Percentiles rank a stretch among this genome's conserved stretches.
phyloP scores from a whole-genome alignment of 2,888 invertebrate genomes.

The Lysandra coridon region DNA sequence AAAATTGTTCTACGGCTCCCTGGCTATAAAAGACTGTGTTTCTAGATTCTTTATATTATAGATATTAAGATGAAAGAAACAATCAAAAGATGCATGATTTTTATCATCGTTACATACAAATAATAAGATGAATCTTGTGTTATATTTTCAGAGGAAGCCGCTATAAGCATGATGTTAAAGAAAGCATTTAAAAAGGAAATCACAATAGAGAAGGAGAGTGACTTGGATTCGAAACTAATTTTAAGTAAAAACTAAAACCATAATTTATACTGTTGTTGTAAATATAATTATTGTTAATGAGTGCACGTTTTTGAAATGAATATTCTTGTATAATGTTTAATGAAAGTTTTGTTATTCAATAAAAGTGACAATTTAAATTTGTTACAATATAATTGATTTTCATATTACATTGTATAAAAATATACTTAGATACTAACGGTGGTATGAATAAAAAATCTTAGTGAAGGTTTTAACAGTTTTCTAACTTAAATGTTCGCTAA shows the following conservation, averaged over 20 bases:
- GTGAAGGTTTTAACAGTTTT: too few species aligned
- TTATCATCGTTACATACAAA: neutral
- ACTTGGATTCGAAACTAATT: constrained; percentile 67
- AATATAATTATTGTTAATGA: constrained; percentile 39
- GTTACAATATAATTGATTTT: constrained; percentile 34
- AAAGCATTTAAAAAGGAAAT: constrained; percentile 79
- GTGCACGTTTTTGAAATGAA: constrained; percentile 44
- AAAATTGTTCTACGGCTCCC: too few species aligned
- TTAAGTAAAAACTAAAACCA: constrained; percentile 60
- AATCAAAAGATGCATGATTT: too few species aligned
- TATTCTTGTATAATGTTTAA: constrained; percentile 56
- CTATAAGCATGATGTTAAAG: constrained; percentile 80
- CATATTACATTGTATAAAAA: constrained; percentile 8
- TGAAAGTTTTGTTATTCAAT: constrained; percentile 37
- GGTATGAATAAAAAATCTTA: too few species aligned
- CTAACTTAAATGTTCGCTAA: too few species aligned
- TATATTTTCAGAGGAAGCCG: constrained; percentile 79
- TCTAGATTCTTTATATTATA: too few species aligned
- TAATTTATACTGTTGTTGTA: constrained; percentile 40
- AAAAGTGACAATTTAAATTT: constrained; percentile 27
- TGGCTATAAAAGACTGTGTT: too few species aligned
- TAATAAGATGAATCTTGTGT: neutral
- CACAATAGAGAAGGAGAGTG: constrained; percentile 74
- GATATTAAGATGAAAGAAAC: too few species aligned
- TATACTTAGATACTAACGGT: neutral